Evolutionary conservation across 2,113 vertebrate species (phyloP), one percentile per base, ranked within the genome.

Genomic region (Phylloscopus trochiloides): DNA sequence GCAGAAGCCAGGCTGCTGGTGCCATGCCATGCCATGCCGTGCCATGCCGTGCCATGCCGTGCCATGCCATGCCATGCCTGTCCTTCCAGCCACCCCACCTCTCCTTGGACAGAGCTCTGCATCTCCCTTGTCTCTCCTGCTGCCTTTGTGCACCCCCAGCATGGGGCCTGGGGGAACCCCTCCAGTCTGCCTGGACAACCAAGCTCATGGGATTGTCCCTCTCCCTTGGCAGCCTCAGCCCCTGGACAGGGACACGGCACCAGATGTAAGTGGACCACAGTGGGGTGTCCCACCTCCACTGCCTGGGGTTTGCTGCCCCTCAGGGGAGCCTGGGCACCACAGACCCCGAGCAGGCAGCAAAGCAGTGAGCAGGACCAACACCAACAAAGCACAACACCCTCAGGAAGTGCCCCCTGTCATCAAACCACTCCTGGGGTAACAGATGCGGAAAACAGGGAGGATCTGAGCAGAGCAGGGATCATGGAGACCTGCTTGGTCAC

Each of bases 361-460:
- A 2, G 22, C 4, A 0, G 28, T 1, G 3, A 42, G 50, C 1
- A 0, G 19, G 6, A 54, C 9, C 19, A 20, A 36, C 36, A 38
- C 22, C 48, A 24, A 9, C 4, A 3, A 14, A 65, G 58, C 4
- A 4, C 45, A n/a, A 32, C 67, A 40, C 12, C 38, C 68, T 31
- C 3, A n/a, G 68, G 42, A 40, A 55, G 40, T 2, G n/a, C 7
- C 24, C 32, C 47, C 63, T 67, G 54, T 6, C 63, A 34, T 11
- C 52, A 22, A 13, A 48, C 4, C 42, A 3, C 26, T 36, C 24
- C 51, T 38, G 14, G 25, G 29, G 32, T 21, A 47, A 50, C 15
- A 34, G 38, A 28, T 1, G 3, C 14, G 36, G 40, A 18, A 38
- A 42, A 40, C 2, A 9, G 26, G 40, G 43, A 55, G 38, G 45